A percentile compares a stretch with the other conserved stretches of the same genome.
Conservation (phyloP, 2,797 vertebrate species). For the Esox masquinongy region DNA sequence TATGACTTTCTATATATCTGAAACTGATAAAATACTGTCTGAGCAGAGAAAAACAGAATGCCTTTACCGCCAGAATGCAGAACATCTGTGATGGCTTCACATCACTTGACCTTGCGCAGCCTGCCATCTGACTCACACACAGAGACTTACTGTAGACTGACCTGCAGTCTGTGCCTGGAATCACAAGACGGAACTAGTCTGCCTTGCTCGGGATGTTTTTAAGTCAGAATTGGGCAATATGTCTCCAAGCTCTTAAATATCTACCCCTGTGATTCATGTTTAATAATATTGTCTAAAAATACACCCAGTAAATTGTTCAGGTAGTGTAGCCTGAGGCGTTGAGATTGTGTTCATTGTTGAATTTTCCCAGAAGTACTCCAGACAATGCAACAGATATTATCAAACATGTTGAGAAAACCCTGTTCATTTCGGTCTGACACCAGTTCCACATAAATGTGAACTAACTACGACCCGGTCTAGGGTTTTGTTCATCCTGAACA, state of each 20-base stretch:
- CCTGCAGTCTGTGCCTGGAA: conserved; percentile 52
- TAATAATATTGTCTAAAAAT: background rate
- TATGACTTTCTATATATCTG: no score
- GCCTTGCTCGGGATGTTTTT: conserved; percentile 25
- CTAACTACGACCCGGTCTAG: background rate
- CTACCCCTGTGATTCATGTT: background rate
- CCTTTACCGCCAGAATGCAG: background rate
- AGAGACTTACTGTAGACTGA: conserved; percentile 9
- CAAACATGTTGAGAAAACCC: background rate
- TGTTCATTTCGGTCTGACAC: background rate
- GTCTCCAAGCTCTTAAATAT: background rate
- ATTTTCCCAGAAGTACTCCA: background rate
- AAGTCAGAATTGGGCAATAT: conserved; percentile 20
- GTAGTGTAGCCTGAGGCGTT: background rate
- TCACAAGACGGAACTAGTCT: conserved; percentile 41
- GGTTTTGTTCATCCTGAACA: background rate
- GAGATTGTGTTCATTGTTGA: background rate
- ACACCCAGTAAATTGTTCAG: background rate
- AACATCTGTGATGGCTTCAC: conserved; percentile 28
- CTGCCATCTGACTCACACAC: conserved; percentile 31
- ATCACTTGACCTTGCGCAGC: background rate
- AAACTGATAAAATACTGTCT: no score
- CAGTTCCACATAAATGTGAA: background rate
- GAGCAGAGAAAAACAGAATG: no score
- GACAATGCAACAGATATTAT: no score